Evolutionary conservation across 2,113 vertebrate genomes (phyloP).

Genomic region (Ictidomys tridecemlineatus): DNA sequence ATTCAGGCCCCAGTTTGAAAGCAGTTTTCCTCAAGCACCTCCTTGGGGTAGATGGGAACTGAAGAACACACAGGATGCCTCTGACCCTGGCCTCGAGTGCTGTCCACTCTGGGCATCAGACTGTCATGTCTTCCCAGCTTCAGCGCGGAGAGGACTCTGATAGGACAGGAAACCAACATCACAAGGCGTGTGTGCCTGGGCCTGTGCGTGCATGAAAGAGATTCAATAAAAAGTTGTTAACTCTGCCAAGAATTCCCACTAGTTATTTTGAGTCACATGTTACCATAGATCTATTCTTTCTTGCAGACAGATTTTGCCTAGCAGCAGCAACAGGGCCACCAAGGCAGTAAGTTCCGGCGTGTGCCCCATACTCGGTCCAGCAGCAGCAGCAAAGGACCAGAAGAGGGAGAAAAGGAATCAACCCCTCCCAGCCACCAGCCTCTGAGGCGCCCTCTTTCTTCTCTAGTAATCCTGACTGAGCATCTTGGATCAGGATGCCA

Average conservation of each 20-base stretch:
- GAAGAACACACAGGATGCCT: accelerated
- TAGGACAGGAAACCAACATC: neutral
- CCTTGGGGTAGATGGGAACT: neutral
- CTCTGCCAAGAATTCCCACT: neutral
- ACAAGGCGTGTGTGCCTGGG: neutral
- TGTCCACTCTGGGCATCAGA: too few species aligned
- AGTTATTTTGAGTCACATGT: neutral
- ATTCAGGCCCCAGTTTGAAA: neutral
- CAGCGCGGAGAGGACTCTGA: neutral
- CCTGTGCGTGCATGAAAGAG: neutral
- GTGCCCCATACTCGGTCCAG: too few species aligned
- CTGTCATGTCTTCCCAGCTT: neutral
- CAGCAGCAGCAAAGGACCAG: neutral
- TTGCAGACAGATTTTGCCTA: neutral
- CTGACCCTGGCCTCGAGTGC: neutral
- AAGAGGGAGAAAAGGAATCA: neutral
- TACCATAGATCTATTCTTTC: neutral
- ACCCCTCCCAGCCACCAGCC: neutral
- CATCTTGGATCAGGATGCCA: neutral
- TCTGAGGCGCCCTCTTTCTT: neutral
- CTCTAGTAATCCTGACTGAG: neutral
- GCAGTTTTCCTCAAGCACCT: neutral
- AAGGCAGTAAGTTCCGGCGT: neutral
- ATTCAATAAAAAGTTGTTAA: neutral
- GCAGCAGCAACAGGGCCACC: too few species aligned